A percentile compares a stretch with the other conserved stretches of the same genome.
These are phyloP conservation scores for Lasiurus borealis DNA, from an alignment of 2,113 vertebrate species.

Conservation along the genomic window DNA sequence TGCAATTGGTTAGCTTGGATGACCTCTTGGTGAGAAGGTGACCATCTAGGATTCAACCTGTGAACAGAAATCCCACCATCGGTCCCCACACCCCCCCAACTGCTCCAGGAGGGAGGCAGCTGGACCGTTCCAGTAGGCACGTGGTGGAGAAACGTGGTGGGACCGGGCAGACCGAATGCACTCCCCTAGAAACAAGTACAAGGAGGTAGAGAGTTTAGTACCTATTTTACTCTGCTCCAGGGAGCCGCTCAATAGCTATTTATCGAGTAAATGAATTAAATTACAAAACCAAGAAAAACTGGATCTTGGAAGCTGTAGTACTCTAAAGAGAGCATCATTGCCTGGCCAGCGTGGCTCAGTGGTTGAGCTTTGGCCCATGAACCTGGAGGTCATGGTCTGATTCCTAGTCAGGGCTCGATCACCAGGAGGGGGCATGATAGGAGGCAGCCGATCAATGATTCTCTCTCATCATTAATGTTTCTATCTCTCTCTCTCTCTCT, in stretches of 20 bases:
- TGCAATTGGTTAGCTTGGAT: not conserved
- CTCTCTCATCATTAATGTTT: too few species aligned
- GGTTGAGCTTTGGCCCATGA: too few species aligned
- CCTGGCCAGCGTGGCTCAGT: too few species aligned
- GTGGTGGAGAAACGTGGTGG: not conserved
- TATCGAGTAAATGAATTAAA: constrained; percentile 21
- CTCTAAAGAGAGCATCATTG: not conserved
- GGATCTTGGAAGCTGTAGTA: not conserved
- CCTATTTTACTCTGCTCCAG: not conserved
- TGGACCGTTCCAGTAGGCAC: not conserved
- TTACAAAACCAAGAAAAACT: not conserved
- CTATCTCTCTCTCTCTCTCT: too few species aligned
- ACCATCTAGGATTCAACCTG: not conserved
- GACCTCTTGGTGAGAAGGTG: not conserved
- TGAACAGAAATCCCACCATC: not conserved
- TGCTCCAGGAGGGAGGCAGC: not conserved
- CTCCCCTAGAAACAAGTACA: too few species aligned
- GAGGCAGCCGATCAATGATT: too few species aligned
- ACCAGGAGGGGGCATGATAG: too few species aligned
- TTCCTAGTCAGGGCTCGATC: too few species aligned
- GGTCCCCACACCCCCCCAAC: not conserved
- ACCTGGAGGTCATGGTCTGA: too few species aligned
- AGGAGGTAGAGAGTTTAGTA: not conserved
- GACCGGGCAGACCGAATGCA: not conserved
- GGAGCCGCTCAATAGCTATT: not conserved